These are phyloP conservation scores for Stictocephala bisonia DNA, from an alignment of 2,888 invertebrate genomes.

Conservation along the genomic window DNA sequence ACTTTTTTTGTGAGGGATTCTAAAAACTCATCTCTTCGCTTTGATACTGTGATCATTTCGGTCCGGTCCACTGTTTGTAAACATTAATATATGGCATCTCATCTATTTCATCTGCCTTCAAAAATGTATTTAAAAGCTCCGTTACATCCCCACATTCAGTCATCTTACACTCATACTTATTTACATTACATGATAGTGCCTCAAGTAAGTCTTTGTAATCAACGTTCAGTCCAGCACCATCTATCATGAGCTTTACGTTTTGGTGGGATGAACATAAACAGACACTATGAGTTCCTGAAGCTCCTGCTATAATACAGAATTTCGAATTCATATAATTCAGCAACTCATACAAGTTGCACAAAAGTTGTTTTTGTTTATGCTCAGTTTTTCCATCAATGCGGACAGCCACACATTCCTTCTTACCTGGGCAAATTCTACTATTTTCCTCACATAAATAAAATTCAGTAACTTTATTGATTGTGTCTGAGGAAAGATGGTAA, in stretches of 20 bases:
- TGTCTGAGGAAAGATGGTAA: too few relatives aligned
- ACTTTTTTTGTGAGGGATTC: conserved; percentile 20
- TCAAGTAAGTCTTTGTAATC: conserved; percentile 39
- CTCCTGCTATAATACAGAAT: conserved; percentile 14
- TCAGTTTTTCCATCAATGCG: too few relatives aligned
- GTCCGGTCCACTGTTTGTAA: conserved; percentile 19
- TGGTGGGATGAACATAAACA: conserved; percentile 23
- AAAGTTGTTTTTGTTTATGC: too few relatives aligned
- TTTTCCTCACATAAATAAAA: too few relatives aligned
- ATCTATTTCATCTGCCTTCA: conserved; percentile 6
- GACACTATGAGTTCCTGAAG: conserved; percentile 28
- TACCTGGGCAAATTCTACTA: too few relatives aligned
- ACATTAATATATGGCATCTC: conserved; percentile 7
- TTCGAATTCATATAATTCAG: too few relatives aligned
- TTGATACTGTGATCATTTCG: conserved; percentile 30
- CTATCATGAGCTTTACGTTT: conserved; percentile 27
- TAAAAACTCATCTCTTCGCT: conserved; percentile 25
- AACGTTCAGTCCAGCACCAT: conserved; percentile 11
- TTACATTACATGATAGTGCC: conserved; percentile 31
- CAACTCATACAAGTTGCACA: too few relatives aligned
- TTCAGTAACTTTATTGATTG: too few relatives aligned
- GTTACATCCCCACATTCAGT: not conserved
- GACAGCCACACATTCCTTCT: too few relatives aligned
- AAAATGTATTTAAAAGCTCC: conserved; percentile 10
- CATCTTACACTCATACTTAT: conserved; percentile 34